A percentile compares a stretch with the other conserved stretches of the same genome.
phyloP scores from a whole-genome alignment of 2,888 invertebrate species.

The Hanleya hanleyi region DNA sequence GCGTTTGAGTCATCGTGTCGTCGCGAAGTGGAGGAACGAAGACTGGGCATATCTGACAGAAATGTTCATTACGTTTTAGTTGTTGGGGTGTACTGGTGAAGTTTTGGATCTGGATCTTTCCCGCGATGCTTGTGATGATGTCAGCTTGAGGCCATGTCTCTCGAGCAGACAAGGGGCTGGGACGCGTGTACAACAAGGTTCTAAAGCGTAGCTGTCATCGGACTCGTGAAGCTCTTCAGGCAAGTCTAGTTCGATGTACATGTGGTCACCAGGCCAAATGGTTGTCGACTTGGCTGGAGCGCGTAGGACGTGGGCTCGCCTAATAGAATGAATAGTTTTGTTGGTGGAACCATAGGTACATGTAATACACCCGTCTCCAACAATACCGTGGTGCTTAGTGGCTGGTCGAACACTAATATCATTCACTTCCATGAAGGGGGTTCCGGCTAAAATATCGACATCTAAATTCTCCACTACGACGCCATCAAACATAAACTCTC shows the following conservation, averaged over 20 bases:
- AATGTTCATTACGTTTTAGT: too few species aligned
- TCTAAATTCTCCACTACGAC: conserved; percentile 39
- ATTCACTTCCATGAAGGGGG: conserved; percentile 42
- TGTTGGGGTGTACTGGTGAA: conserved; percentile 14
- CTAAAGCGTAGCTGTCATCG: conserved; percentile 14
- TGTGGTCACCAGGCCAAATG: conserved; percentile 36
- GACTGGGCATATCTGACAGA: too few species aligned
- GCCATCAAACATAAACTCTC: too few species aligned
- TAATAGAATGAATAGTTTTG: not conserved
- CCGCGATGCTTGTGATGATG: conserved; percentile 21
- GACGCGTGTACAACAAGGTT: conserved; percentile 12
- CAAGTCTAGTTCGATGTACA: too few species aligned
- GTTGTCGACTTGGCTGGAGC: conserved; percentile 16
- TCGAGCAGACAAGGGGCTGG: too few species aligned
- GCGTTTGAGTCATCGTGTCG: too few species aligned
- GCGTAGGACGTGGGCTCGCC: conserved; percentile 23
- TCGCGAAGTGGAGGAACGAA: too few species aligned
- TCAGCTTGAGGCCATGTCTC: conserved; percentile 28
- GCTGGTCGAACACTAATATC: conserved; percentile 41
- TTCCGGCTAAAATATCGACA: conserved; percentile 39
- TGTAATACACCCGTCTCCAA: conserved; percentile 19
- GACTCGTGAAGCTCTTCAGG: too few species aligned
- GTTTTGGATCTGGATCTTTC: conserved; percentile 25
- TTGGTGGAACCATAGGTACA: conserved; percentile 4
- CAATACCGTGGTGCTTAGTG: conserved; percentile 27